Conservation (phyloP, 2,888 invertebrate species). For the Euproctis similis region DNA sequence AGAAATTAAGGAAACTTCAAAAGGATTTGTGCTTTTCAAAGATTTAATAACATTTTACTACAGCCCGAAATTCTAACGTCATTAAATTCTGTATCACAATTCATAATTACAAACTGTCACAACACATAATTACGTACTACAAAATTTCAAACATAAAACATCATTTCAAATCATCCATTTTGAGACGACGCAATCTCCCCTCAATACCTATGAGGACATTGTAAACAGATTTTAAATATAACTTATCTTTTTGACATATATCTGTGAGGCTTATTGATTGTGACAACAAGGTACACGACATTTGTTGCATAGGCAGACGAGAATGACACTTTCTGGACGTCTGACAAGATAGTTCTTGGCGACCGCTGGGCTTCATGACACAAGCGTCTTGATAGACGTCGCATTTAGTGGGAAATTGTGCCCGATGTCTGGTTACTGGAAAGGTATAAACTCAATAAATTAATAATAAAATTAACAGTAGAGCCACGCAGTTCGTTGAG, state of each 20-base stretch:
- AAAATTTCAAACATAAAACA: too few species aligned
- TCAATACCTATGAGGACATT: constrained; percentile 51
- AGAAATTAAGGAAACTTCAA: too few species aligned
- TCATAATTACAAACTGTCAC: too few species aligned
- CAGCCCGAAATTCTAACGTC: too few species aligned
- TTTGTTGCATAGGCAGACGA: not conserved
- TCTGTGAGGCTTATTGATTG: constrained; percentile 38
- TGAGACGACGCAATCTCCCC: constrained; percentile 51
- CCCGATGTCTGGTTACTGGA: constrained; percentile 37
- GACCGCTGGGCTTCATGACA: constrained; percentile 53
- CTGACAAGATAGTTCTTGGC: constrained; percentile 36
- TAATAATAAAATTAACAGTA: too few species aligned
- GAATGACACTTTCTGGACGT: constrained; percentile 12
- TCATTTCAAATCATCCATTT: too few species aligned
- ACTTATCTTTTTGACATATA: constrained; percentile 40
- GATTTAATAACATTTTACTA: too few species aligned
- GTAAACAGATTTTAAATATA: constrained; percentile 47
- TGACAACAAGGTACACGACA: constrained; percentile 18
- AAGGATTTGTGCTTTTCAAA: too few species aligned
- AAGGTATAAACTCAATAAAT: too few species aligned
- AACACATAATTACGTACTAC: too few species aligned
- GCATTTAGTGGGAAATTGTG: constrained; percentile 22
- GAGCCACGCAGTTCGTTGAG: too few species aligned
- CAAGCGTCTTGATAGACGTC: constrained; percentile 7
- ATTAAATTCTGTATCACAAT: too few species aligned